phyloP scores from a whole-genome alignment of 2,797 vertebrate species.

The Buphagus erythrorhynchus region DNA sequence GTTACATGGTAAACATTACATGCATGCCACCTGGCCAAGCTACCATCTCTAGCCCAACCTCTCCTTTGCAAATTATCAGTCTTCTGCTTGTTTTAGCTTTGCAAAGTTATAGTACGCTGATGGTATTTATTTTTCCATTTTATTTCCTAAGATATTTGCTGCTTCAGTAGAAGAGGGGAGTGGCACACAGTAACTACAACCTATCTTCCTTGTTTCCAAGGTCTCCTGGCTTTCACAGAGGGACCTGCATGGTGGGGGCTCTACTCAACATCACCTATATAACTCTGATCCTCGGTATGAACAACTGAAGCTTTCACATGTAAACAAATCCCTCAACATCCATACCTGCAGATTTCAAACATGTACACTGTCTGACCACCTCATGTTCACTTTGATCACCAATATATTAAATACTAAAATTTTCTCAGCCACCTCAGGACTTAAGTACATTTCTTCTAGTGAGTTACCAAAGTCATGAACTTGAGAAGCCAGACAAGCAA shows the following conservation, averaged over 20 bases:
- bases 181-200: background rate
- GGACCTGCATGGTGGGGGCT: background rate
- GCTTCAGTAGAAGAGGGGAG: background rate
- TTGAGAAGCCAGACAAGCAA: background rate
- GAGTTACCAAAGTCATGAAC: background rate
- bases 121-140: background rate
- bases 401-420: background rate
- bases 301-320: background rate
- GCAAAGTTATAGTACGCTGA: background rate
- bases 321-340: background rate
- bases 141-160: background rate
- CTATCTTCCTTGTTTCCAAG: background rate
- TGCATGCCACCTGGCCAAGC: rapidly evolving
- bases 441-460: background rate
- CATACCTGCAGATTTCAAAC: background rate
- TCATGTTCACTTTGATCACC: background rate
- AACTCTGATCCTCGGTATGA: background rate
- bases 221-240: background rate
- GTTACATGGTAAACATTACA: background rate
- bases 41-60: background rate
- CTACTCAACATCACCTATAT: background rate
- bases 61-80: background rate
- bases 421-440: background rate
- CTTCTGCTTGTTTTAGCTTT: background rate
- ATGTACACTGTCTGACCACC: rapidly evolving